phyloP scores from a whole-genome alignment of 2,888 invertebrate genomes.

The Ormyrus thymus region DNA sequence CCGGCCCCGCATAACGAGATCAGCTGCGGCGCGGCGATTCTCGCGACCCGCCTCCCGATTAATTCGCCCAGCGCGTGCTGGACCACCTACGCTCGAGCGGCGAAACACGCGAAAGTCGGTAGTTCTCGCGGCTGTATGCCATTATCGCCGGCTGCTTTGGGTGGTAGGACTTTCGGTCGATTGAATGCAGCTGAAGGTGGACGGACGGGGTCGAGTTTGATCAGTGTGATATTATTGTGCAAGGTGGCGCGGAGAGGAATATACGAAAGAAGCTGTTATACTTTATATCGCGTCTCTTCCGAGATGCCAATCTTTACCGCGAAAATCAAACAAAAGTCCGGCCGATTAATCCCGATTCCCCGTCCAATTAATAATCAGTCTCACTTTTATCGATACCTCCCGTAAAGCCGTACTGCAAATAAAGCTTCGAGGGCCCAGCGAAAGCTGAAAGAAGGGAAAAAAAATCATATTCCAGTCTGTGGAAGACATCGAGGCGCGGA shows the following conservation, averaged over 20 bases:
- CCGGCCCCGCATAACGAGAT: constrained; percentile 23
- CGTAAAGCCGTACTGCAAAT: neutral
- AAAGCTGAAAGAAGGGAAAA: neutral
- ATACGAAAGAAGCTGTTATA: too few relatives aligned
- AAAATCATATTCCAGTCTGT: too few relatives aligned
- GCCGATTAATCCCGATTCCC: too few relatives aligned
- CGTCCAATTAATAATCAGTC: too few relatives aligned
- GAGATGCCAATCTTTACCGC: too few relatives aligned
- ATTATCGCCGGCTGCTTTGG: constrained; percentile 27
- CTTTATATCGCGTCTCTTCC: too few relatives aligned
- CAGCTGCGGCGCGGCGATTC: constrained; percentile 24
- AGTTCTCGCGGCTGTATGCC: neutral
- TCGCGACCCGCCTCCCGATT: constrained; percentile 20
- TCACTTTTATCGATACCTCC: too few relatives aligned
- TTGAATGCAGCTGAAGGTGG: neutral
- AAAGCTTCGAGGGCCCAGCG: constrained; percentile 4
- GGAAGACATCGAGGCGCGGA: constrained; percentile 15
- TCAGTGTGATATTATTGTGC: too few relatives aligned
- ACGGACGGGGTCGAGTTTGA: neutral
- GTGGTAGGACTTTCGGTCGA: neutral
- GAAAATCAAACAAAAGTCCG: too few relatives aligned
- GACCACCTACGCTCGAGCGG: constrained; percentile 49
- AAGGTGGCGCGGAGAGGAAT: too few relatives aligned
- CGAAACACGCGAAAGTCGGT: constrained; percentile 22
- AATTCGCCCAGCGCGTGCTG: constrained; percentile 41